phyloP scores from a whole-genome alignment of 1,140 invertebrate species.

The Sweltsa coloradensis region DNA sequence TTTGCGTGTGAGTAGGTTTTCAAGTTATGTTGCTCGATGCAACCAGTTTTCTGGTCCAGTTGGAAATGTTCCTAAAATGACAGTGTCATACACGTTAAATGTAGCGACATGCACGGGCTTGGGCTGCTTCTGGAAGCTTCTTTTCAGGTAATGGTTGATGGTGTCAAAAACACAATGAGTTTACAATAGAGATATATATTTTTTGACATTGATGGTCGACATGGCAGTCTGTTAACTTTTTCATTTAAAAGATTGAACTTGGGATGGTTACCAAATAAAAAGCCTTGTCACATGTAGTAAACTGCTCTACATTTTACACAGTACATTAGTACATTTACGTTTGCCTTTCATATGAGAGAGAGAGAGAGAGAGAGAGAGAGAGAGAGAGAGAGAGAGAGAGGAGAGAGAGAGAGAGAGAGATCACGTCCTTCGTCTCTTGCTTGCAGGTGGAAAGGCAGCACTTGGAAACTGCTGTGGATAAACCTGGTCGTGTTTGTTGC shows the following conservation, averaged over 20 bases:
- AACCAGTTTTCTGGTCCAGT: no score
- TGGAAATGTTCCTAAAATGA: no score
- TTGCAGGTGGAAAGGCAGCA: slow-evolving; percentile 36
- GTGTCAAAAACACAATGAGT: slow-evolving; percentile 2
- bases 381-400: no score
- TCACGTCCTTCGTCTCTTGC: not conserved
- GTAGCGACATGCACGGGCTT: slow-evolving; percentile 29
- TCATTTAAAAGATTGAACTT: not conserved
- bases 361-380: no score
- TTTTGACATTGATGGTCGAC: not conserved
- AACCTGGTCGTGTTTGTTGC: slow-evolving; percentile 34
- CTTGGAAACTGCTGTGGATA: slow-evolving; percentile 37
- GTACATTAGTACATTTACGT: not conserved
- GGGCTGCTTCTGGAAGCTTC: slow-evolving; percentile 31
- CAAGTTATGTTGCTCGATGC: no score
- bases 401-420: no score
- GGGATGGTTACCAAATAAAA: not conserved
- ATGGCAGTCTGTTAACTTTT: not conserved
- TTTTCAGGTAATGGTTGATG: slow-evolving; percentile 25
- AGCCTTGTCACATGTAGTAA: not conserved
- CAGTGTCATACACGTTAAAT: slow-evolving; percentile 30
- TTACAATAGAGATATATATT: slow-evolving; percentile 1
- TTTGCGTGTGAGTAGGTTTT: no score
- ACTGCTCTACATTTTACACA: not conserved
- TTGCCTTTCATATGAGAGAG: not conserved